Percentiles rank a stretch among this genome's conserved stretches.
Evolutionary conservation across 1,140 invertebrate genomes (phyloP).

Genomic region (Drosophila fuyamai): DNA sequence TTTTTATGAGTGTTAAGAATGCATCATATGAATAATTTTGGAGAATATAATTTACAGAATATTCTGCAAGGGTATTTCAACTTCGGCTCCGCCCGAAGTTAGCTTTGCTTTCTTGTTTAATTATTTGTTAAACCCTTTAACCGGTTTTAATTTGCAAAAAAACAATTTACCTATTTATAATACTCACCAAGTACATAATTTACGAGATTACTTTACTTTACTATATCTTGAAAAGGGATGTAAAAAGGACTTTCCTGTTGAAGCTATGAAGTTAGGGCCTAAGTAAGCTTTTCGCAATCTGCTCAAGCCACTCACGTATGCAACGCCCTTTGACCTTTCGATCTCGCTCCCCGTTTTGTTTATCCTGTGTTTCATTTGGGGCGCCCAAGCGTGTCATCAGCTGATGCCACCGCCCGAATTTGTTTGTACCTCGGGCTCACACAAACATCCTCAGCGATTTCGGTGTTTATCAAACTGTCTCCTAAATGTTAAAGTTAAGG

Average conservation of each 20-base stretch:
- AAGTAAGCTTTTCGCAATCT: not conserved
- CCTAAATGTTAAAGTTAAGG: constrained; percentile 67
- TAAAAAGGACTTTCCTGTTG: too few species aligned
- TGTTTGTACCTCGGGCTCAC: not conserved
- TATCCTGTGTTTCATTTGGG: constrained; percentile 13
- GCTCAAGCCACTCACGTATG: not conserved
- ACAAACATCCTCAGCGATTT: constrained; percentile 20
- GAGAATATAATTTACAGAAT: too few species aligned
- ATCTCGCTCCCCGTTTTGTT: not conserved
- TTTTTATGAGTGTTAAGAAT: too few species aligned
- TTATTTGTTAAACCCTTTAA: too few species aligned
- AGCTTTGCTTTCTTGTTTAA: too few species aligned
- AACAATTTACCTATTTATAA: not conserved
- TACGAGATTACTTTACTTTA: not conserved
- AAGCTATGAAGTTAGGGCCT: not conserved
- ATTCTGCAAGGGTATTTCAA: too few species aligned
- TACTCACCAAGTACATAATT: not conserved
- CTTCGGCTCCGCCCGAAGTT: too few species aligned
- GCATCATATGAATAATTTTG: too few species aligned
- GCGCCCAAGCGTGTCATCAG: constrained; percentile 29
- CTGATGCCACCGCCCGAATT: constrained; percentile 4
- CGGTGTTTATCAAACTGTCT: constrained; percentile 69
- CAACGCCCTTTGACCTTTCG: constrained; percentile 60
- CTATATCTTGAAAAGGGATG: not conserved
- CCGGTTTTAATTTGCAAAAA: too few species aligned